These are phyloP conservation scores for Dendropsophus ebraccatus DNA, from an alignment of 2,113 vertebrate genomes.

Conservation along the genomic window DNA sequence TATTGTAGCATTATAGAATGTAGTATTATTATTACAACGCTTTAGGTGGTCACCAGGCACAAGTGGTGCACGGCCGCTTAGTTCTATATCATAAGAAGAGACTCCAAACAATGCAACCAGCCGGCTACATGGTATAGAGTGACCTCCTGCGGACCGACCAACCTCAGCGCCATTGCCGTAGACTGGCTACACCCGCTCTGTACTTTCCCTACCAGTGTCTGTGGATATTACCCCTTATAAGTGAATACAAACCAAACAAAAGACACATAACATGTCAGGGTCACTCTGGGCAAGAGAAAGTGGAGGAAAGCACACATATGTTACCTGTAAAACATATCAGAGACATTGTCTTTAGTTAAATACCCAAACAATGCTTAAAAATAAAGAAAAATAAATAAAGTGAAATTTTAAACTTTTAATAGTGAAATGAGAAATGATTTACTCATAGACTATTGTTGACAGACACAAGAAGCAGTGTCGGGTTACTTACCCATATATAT, in stretches of 20 bases:
- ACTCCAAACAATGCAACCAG: neutral
- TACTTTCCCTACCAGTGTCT: neutral
- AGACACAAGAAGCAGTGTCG: neutral
- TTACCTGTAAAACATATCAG: slow-evolving; percentile 54
- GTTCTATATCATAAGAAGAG: neutral
- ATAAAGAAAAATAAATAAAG: neutral
- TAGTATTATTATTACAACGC: neutral
- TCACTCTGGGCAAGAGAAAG: slow-evolving; percentile 46
- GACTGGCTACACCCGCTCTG: neutral
- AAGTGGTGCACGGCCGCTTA: neutral
- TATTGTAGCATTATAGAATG: too few species aligned
- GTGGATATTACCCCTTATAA: neutral
- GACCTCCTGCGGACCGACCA: neutral
- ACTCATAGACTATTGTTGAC: neutral
- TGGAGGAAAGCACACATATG: slow-evolving; percentile 47
- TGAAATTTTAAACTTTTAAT: neutral
- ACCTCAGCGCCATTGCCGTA: neutral
- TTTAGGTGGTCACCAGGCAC: slow-evolving; percentile 4
- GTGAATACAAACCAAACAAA: slow-evolving; percentile 55
- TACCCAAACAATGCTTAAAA: slow-evolving; percentile 48
- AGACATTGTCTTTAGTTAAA: slow-evolving; percentile 44
- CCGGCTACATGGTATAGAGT: neutral
- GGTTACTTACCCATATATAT: neutral
- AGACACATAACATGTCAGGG: slow-evolving; percentile 34
- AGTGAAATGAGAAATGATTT: neutral